phyloP scores from a whole-genome alignment of 2,888 invertebrate genomes.

The Celastrina argiolus region DNA sequence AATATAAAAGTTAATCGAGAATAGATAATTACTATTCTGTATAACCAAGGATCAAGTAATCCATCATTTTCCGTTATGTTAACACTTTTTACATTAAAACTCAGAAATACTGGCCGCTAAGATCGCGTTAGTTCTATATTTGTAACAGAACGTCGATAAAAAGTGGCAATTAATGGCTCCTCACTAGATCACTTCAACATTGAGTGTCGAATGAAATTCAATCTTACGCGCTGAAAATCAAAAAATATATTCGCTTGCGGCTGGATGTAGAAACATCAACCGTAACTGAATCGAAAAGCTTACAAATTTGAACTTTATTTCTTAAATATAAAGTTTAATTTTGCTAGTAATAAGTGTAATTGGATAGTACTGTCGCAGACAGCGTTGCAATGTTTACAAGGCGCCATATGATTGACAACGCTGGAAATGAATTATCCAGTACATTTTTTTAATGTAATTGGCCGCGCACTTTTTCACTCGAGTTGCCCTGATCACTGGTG shows the following conservation, averaged over 20 bases:
- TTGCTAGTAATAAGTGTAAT: not conserved
- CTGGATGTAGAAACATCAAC: not conserved
- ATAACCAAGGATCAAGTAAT: not conserved
- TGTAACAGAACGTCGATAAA: slow-evolving; percentile 13
- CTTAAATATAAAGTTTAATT: not conserved
- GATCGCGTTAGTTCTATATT: slow-evolving; percentile 13
- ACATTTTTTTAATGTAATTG: not conserved
- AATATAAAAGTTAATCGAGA: not conserved
- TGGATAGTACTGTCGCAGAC: not conserved
- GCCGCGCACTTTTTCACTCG: not conserved
- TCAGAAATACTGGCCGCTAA: not conserved
- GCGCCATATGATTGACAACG: slow-evolving; percentile 5
- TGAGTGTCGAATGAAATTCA: not conserved
- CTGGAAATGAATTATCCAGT: slow-evolving; percentile 12
- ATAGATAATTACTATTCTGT: not conserved
- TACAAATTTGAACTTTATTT: not conserved
- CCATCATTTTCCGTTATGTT: not conserved
- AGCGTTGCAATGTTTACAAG: not conserved
- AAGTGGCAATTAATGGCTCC: slow-evolving; percentile 1
- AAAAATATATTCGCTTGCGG: not conserved
- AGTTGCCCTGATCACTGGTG: not conserved
- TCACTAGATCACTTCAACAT: not conserved
- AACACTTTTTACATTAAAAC: not conserved
- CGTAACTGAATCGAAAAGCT: not conserved
- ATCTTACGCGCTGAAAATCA: not conserved